Evolutionary conservation across 2,797 vertebrate genomes (phyloP).

Genomic region (Miichthys miiuy): DNA sequence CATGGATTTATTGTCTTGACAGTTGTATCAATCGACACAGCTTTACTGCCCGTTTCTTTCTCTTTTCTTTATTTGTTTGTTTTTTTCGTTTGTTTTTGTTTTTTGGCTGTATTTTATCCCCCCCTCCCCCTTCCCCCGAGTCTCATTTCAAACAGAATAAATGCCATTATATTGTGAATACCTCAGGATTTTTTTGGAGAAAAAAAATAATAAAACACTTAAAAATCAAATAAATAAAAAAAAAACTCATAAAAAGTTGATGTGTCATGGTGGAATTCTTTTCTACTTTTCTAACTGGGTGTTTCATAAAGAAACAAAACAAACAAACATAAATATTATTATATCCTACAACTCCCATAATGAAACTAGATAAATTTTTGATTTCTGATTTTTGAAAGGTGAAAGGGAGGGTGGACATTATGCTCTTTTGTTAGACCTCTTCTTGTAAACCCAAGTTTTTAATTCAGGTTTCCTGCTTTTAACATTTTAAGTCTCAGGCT

Average conservation of each 20-base stretch:
- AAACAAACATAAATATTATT: neutral
- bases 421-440: too few relatives aligned
- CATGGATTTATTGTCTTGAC: constrained; percentile 56
- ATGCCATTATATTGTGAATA: constrained; percentile 92
- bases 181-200: constrained; percentile 89
- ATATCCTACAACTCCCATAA: neutral
- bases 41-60: constrained; percentile 65
- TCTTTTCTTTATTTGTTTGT: constrained; percentile 37
- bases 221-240: constrained; percentile 86
- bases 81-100: constrained; percentile 41
- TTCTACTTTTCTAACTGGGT: neutral
- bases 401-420: too few relatives aligned
- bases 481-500: too few relatives aligned
- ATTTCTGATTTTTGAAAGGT: too few relatives aligned
- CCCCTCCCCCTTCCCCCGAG: constrained; percentile 27
- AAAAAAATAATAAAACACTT: constrained; percentile 82
- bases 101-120: constrained; percentile 66
- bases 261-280: constrained; percentile 15
- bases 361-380: neutral
- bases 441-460: too few relatives aligned
- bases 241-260: constrained; percentile 78
- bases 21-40: constrained; percentile 70
- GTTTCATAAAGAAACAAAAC: neutral
- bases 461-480: too few relatives aligned
- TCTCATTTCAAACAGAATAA: constrained; percentile 85